Evolutionary conservation across 2,888 invertebrate genomes (phyloP), one percentile per base, ranked within the genome.

Genomic region (Platerodrilus igneus): DNA sequence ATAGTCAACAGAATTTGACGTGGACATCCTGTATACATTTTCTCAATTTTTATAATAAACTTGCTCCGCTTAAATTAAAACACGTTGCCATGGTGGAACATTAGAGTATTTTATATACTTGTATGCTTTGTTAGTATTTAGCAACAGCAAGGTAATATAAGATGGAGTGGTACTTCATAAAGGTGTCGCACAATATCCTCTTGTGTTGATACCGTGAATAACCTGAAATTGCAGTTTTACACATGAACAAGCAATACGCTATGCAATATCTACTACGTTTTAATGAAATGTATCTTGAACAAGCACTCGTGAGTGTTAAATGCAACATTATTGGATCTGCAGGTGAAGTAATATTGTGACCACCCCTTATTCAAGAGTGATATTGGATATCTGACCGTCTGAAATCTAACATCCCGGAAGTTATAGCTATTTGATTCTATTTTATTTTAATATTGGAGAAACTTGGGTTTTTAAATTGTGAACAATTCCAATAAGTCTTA

Each of bases 261-360:
- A 48, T 50, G 50, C 50, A 50, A 48, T 45, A 47, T 45, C 40
- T 43, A 42, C 47, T 44, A 40, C 47, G 44, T 45, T 49, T 37
- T 49, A 49, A 49, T 49, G 50, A 50, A 50, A 47, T 50, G 48
- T 50, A 50, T 50, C 47, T 42, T 37, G 47, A 45, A 42, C 42
- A 45, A 35, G 49, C 38, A 45, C 45, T 42, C 43, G 47, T 42
- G 45, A 37, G 42, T 42, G 43, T 41, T 47, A 49, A 44, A 37
- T 44, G 45, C 47, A 44, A 45, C 47, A 36, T 45, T 48, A 50
- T 50, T 48, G 50, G 45, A 39, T 38, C 45, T 40, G 36, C 45
- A 47, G 50, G 50, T 45, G 44, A 47, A 41, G 46, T 19, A 22
- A 23, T 23, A 32, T 35, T 32, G 34, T 39, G 45, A 42, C 44